Conservation (phyloP, 2,797 vertebrate genomes). For the Lutjanus argentimaculatus region DNA sequence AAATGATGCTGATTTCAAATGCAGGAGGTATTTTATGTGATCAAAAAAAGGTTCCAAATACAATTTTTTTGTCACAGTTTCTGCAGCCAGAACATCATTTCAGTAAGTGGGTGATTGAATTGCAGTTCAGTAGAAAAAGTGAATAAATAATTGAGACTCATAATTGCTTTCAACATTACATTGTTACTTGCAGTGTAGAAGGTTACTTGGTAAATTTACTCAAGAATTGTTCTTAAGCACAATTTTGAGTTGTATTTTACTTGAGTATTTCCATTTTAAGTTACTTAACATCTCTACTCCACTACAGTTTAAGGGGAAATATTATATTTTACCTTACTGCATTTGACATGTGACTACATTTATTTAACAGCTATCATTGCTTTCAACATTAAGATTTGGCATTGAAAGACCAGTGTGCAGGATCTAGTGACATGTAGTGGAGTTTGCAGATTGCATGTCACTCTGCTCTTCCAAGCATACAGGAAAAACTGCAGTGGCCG, state of each 20-base stretch:
- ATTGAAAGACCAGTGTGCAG: too few relatives aligned
- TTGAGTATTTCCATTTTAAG: not conserved
- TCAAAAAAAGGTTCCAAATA: slow-evolving; percentile 11
- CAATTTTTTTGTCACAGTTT: slow-evolving; percentile 5
- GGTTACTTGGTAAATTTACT: not conserved
- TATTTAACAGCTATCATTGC: not conserved
- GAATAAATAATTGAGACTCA: not conserved
- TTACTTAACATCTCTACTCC: too few relatives aligned
- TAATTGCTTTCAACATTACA: not conserved
- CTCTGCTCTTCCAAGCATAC: too few relatives aligned
- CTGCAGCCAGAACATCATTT: not conserved
- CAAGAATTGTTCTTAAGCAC: not conserved
- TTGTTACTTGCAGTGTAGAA: not conserved
- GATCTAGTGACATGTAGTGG: too few relatives aligned
- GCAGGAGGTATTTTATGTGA: slow-evolving; percentile 32
- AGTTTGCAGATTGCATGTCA: too few relatives aligned
- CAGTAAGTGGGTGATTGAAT: not conserved
- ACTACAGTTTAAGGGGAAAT: not conserved
- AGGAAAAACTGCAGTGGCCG: too few relatives aligned
- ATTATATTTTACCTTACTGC: not conserved
- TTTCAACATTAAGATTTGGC: not conserved
- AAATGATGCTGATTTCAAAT: slow-evolving; percentile 56
- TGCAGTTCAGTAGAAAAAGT: not conserved
- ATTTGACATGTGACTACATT: not conserved
- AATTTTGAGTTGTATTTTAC: not conserved